Conservation (phyloP, 2,888 invertebrate genomes). For the Therioaphis trifolii region DNA sequence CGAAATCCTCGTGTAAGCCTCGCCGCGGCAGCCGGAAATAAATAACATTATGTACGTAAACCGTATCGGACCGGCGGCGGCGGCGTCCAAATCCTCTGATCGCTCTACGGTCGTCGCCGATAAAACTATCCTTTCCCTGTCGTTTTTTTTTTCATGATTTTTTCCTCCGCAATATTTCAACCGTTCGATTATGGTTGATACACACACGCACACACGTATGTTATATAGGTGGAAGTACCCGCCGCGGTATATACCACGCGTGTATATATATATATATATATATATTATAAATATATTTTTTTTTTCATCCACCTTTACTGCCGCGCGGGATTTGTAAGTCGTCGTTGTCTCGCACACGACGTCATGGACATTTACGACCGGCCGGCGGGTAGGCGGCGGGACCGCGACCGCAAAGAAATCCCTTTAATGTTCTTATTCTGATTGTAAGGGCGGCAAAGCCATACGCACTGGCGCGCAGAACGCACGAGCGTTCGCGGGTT, state of each 20-base stretch:
- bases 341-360: not conserved
- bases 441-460: slow-evolving; percentile 2
- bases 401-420: too few relatives aligned
- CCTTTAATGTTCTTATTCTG: slow-evolving; percentile 37
- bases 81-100: slow-evolving; percentile 31
- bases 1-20: slow-evolving; percentile 43
- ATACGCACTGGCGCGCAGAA: not conserved
- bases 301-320: slow-evolving; percentile 12
- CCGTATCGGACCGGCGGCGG: slow-evolving; percentile 28
- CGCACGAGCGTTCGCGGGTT: not conserved
- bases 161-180: slow-evolving; percentile 19
- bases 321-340: slow-evolving; percentile 26
- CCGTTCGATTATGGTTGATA: not conserved
- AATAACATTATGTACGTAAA: slow-evolving; percentile 39
- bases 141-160: slow-evolving; percentile 31
- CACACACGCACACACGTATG: too few relatives aligned
- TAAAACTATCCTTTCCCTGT: not conserved
- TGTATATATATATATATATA: slow-evolving; percentile 21
- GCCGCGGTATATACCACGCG: not conserved
- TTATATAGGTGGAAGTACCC: too few relatives aligned
- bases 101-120: slow-evolving; percentile 18
- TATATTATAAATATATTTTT: not conserved
- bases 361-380: slow-evolving; percentile 8
- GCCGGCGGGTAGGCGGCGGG: not conserved
- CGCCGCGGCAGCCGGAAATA: slow-evolving; percentile 29